Conservation (phyloP, 2,797 vertebrate species). For the Alfaro cultratus region DNA sequence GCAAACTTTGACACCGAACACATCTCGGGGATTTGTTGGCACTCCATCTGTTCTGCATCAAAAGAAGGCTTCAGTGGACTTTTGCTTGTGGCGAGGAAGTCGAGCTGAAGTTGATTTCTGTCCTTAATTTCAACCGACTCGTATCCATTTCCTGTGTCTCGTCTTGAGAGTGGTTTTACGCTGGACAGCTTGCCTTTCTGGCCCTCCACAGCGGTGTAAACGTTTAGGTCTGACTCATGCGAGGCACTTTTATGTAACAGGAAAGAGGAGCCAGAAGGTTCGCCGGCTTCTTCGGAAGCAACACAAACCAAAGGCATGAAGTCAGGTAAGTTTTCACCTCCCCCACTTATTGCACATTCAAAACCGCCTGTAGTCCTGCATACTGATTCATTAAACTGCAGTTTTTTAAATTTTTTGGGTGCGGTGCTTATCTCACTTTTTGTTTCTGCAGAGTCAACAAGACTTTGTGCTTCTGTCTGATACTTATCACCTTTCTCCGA, state of each 20-base stretch:
- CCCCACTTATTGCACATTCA: constrained; percentile 31
- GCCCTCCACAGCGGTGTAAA: constrained; percentile 3
- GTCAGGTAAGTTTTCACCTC: constrained; percentile 17
- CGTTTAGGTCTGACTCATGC: constrained; percentile 14
- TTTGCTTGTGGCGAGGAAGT: constrained; percentile 13
- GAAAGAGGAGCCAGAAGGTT: constrained; percentile 17
- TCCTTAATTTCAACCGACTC: constrained; percentile 11
- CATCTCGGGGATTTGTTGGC: constrained; percentile 1
- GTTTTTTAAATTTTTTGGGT: constrained; percentile 39
- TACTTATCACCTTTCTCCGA: constrained; percentile 3
- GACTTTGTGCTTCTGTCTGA: constrained; percentile 11
- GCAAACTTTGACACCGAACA: constrained; percentile 2
- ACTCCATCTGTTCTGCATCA: constrained; percentile 15
- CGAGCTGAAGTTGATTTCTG: constrained; percentile 10
- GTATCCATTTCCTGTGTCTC: constrained; percentile 18
- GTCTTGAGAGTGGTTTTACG: constrained; percentile 28
- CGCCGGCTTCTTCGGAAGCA: constrained; percentile 18
- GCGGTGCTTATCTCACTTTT: background rate
- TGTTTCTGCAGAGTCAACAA: background rate
- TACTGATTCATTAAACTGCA: constrained; percentile 49
- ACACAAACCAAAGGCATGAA: constrained; percentile 45
- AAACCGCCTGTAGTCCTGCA: constrained; percentile 6
- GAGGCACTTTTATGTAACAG: constrained; percentile 44
- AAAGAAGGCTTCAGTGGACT: background rate
- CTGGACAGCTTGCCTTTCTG: background rate